Percentiles rank a stretch among this genome's conserved stretches.
These are phyloP conservation scores for Hypsopygia costalis DNA, from an alignment of 2,888 invertebrate genomes.

Conservation along the genomic window DNA sequence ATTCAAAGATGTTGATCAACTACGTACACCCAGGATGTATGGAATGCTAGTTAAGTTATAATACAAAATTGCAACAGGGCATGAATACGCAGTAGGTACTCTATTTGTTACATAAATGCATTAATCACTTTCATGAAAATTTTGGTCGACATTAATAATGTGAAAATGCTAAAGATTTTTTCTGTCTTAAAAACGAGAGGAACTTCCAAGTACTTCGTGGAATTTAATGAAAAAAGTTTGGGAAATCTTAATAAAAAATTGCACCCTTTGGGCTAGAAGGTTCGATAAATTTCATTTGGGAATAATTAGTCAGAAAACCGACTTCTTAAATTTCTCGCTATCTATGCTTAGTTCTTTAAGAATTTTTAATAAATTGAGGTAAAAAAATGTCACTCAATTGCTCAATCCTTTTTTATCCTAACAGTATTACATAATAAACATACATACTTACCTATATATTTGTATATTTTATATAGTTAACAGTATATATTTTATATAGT, in stretches of 20 bases:
- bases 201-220: constrained; percentile 53
- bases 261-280: constrained; percentile 47
- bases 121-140: constrained; percentile 10
- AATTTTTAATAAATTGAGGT: neutral
- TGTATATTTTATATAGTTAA: no score
- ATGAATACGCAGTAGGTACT: no score
- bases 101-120: no score
- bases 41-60: no score
- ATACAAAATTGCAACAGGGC: no score
- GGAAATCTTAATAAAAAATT: constrained; percentile 56
- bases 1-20: no score
- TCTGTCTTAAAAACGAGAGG: constrained; percentile 39
- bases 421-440: neutral
- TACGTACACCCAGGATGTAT: no score
- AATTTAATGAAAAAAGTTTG: constrained; percentile 66
- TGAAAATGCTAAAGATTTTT: constrained; percentile 38
- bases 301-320: constrained; percentile 43
- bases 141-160: constrained; percentile 29
- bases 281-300: constrained; percentile 47
- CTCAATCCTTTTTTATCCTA: no score
- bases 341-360: neutral
- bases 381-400: no score
- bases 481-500: no score
- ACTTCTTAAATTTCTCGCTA: constrained; percentile 21
- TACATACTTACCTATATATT: no score